phyloP scores from a whole-genome alignment of 2,888 invertebrate genomes.

The Pristionchus exspectatus region DNA sequence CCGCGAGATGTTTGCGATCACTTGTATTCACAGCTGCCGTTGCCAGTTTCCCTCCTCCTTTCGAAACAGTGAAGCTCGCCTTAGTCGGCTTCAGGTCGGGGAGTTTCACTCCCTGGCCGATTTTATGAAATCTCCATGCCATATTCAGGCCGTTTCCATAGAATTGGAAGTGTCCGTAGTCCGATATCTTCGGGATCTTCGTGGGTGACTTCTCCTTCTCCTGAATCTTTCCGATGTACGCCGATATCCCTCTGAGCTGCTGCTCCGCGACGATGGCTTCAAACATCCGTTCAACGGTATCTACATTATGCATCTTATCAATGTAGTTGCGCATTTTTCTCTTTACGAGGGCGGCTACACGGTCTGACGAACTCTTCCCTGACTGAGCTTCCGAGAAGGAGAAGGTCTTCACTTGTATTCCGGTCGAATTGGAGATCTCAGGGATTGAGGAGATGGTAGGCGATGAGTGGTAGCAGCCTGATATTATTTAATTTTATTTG shows the following conservation, averaged over 20 bases:
- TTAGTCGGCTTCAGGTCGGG: not conserved
- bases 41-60: not conserved
- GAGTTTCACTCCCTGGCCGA: not conserved
- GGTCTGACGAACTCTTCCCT: not conserved
- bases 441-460: no score
- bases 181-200: not conserved
- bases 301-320: not conserved
- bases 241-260: not conserved
- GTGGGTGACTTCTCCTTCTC: not conserved
- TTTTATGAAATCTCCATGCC: not conserved
- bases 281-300: not conserved
- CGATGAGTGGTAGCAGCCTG: no score
- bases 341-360: not conserved
- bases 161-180: not conserved
- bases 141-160: no score
- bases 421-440: no score
- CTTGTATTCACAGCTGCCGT: not conserved
- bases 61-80: not conserved
- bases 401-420: no score
- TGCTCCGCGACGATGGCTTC: not conserved
- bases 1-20: not conserved
- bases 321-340: not conserved
- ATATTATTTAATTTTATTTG: no score
- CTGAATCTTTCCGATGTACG: not conserved
- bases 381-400: constrained; percentile 1